These are phyloP conservation scores for Spilogale gracilis DNA, from an alignment of 2,113 vertebrate species.

Conservation along the genomic window DNA sequence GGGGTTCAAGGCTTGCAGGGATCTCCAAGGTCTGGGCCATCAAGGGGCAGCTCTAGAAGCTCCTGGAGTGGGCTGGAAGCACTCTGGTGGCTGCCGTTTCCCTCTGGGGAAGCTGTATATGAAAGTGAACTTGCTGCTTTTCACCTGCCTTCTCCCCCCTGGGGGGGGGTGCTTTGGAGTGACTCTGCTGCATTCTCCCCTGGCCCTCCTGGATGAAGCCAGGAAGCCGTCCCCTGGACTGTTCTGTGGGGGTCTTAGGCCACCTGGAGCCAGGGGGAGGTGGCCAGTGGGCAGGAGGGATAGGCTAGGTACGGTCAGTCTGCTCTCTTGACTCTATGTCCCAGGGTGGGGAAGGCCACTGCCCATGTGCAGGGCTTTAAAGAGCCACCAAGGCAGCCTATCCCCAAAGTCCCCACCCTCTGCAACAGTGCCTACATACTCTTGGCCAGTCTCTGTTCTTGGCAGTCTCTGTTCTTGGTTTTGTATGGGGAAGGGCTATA, in stretches of 20 bases:
- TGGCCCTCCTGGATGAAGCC: background rate
- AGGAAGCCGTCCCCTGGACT: background rate
- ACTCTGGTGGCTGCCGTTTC: background rate
- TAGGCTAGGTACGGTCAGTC: background rate
- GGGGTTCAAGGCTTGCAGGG: background rate
- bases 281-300: background rate
- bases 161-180: background rate
- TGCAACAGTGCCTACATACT: fast-evolving
- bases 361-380: background rate
- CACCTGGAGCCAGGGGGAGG: background rate
- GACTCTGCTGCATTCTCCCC: background rate
- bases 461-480: background rate
- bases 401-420: background rate
- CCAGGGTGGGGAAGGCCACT: background rate
- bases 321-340: background rate
- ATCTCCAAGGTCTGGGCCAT: background rate
- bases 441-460: background rate
- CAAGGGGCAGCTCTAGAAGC: background rate
- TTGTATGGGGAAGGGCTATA: background rate
- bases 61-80: background rate
- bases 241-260: background rate
- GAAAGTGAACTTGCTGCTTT: background rate
- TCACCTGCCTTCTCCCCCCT: background rate
- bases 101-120: background rate
- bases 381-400: background rate